Percentiles rank a stretch among this genome's conserved stretches.
Evolutionary conservation across 2,888 invertebrate species (phyloP).

Genomic region (Chaitophorus viminalis): DNA sequence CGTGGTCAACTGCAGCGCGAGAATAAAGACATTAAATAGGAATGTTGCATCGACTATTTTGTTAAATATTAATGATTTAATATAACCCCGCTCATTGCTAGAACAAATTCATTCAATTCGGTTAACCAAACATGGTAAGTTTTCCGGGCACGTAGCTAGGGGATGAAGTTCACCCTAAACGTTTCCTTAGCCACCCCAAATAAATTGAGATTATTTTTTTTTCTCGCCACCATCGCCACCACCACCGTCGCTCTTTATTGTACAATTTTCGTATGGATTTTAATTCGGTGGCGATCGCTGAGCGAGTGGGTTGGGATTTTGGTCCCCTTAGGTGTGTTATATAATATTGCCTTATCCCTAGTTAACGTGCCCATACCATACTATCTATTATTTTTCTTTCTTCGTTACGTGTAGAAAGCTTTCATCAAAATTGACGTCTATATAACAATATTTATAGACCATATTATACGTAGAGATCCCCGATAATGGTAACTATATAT

Average conservation of each 20-base stretch:
- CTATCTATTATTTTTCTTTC: constrained; percentile 40
- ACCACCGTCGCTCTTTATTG: not conserved
- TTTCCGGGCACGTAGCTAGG: constrained; percentile 40
- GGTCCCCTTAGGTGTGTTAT: not conserved
- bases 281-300: not conserved
- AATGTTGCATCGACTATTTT: not conserved
- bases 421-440: constrained; percentile 55
- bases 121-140: constrained; percentile 28
- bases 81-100: constrained; percentile 3
- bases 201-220: constrained; percentile 44
- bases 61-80: constrained; percentile 5
- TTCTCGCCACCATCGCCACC: not conserved
- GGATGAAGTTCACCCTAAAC: constrained; percentile 35
- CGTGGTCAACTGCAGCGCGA: not conserved
- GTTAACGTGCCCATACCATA: not conserved
- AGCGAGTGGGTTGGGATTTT: not conserved
- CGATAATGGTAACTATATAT: not conserved
- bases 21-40: not conserved
- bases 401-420: constrained; percentile 55
- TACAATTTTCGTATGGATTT: constrained; percentile 11
- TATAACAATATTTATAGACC: constrained; percentile 43
- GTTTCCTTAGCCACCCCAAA: constrained; percentile 49
- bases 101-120: constrained; percentile 33
- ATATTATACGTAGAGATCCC: not conserved
- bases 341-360: constrained; percentile 1